phyloP scores from a whole-genome alignment of 2,113 vertebrate species.

The Equus quagga region DNA sequence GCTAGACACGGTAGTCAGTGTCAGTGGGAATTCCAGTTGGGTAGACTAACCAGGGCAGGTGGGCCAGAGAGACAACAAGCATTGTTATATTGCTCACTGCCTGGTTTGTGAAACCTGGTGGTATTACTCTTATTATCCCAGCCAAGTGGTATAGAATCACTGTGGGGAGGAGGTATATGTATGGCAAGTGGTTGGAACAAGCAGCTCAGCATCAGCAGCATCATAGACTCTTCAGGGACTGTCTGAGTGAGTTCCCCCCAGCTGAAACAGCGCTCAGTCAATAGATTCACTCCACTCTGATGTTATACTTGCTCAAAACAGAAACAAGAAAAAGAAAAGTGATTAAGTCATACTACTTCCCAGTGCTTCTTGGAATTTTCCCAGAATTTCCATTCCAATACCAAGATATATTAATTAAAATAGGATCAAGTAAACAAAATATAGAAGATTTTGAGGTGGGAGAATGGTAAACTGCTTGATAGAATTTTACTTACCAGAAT shows the following conservation, averaged over 20 bases:
- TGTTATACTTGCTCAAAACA: not conserved
- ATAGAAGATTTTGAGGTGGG: not conserved
- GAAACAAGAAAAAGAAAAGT: slow-evolving; percentile 9
- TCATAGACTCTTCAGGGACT: not conserved
- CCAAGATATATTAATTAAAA: not conserved
- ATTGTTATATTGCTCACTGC: not conserved
- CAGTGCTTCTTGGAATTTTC: slow-evolving; percentile 13
- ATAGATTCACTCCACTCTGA: not conserved
- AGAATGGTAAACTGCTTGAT: not conserved
- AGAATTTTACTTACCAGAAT: not conserved
- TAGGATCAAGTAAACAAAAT: not conserved
- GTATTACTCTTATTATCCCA: not conserved
- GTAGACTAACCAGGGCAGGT: not conserved
- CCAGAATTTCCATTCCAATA: slow-evolving; percentile 4
- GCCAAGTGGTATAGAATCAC: not conserved
- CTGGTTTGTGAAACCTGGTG: not conserved
- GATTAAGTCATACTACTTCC: not conserved
- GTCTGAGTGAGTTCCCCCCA: not conserved
- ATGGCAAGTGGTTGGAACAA: not conserved
- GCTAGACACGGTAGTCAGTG: not conserved
- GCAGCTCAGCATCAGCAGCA: not conserved
- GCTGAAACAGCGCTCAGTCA: not conserved
- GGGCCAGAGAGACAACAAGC: not conserved
- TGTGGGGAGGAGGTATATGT: not conserved
- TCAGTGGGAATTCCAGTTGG: not conserved